Conservation (phyloP, 1,140 invertebrate species). For the Limonius californicus region DNA sequence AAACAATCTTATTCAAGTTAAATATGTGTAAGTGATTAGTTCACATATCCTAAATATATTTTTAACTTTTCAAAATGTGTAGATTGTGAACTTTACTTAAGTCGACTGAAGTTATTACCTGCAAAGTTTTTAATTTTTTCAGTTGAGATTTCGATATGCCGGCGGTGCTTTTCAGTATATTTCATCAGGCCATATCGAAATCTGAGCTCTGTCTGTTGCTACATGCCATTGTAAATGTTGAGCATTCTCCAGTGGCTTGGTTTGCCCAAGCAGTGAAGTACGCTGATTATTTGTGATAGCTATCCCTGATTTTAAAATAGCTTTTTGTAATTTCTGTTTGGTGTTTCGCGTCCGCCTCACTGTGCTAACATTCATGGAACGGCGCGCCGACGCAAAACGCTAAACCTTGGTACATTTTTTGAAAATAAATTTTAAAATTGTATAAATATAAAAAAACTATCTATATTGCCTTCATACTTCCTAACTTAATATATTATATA, state of each 20-base stretch:
- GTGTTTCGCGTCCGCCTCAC: neutral
- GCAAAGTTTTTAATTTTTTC: conserved; percentile 23
- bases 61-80: conserved; percentile 17
- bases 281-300: conserved; percentile 43
- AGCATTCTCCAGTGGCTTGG: conserved; percentile 37
- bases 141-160: conserved; percentile 29
- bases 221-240: conserved; percentile 29
- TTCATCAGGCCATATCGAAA: conserved; percentile 9
- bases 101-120: conserved; percentile 30
- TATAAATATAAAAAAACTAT: conserved; percentile 46
- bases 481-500: conserved; percentile 46
- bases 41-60: conserved; percentile 35
- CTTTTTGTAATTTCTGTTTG: conserved; percentile 25
- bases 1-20: neutral
- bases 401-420: conserved; percentile 16
- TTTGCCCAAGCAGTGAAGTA: conserved; percentile 32
- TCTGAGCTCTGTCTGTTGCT: conserved; percentile 26
- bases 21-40: conserved; percentile 29
- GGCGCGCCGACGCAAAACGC: neutral
- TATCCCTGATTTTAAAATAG: conserved; percentile 39
- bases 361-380: neutral
- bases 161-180: neutral
- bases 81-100: conserved; percentile 29
- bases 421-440: conserved; percentile 37
- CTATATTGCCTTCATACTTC: conserved; percentile 49